A percentile compares a stretch with the other conserved stretches of the same genome.
These are phyloP conservation scores for Delphinus delphis DNA, from an alignment of 2,113 vertebrate species.

Conservation along the genomic window DNA sequence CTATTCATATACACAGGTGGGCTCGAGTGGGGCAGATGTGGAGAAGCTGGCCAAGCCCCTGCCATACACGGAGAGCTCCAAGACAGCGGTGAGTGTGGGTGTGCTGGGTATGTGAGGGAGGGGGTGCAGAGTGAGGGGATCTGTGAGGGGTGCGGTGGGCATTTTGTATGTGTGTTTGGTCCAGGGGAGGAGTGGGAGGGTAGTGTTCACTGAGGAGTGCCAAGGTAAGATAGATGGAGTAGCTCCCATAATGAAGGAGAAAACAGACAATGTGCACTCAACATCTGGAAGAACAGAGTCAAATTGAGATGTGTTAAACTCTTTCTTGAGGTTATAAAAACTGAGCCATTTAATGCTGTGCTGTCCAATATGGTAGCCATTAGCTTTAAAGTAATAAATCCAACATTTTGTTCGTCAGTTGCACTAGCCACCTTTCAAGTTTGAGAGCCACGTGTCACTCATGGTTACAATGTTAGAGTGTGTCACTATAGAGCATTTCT, in stretches of 20 bases:
- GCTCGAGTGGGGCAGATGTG: conserved; percentile 94
- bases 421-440: neutral
- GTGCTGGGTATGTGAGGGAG: neutral
- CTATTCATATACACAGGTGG: conserved; percentile 98
- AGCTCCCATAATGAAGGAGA: neutral
- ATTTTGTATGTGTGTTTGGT: neutral
- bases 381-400: neutral
- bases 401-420: neutral
- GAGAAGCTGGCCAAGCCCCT: conserved; percentile 95
- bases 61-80: conserved; percentile 95
- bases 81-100: conserved; percentile 89
- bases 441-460: neutral
- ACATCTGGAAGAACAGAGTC: conserved; percentile 46
- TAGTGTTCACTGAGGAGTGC: no score
- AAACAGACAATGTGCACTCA: neutral
- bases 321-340: neutral
- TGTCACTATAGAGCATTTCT: neutral
- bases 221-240: neutral
- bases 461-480: neutral
- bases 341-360: neutral
- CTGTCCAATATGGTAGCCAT: neutral
- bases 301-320: neutral
- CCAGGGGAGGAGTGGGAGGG: neutral
- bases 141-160: neutral
- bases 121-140: neutral